Evolutionary conservation across 2,797 vertebrate genomes (phyloP), one percentile per base, ranked within the genome.

Genomic region (Schizothorax lantsangensis): DNA sequence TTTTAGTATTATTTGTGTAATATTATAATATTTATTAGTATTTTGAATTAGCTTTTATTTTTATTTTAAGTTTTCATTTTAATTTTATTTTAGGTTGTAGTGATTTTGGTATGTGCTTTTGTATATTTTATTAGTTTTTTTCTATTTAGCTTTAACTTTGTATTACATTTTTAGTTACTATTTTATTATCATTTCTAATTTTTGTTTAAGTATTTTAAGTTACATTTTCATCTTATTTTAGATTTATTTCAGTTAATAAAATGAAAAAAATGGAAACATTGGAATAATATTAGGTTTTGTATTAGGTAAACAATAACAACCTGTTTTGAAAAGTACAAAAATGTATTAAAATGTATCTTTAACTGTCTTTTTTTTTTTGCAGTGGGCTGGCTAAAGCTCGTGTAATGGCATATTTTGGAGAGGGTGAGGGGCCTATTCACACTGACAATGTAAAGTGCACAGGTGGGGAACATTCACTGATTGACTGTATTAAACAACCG

Each of bases 381-480:
- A 99, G 98, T 81, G 98, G 98, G 1, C 84, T 91, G 3, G 96
- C 98, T 19, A 97, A 95, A 92, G 98, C 98, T 64, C 96, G 98
- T 30, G 95, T 96, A 45, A 97, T 99, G 98, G 98, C 98, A 0
- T 99, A 99, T 88, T 99, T 99, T 0, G 98, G 98, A 9, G 98
- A 99, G 91, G 98, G 98, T n/a, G 36, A 83, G 49, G 81, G 81
- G 15, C 69, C 98, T 0, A 99, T 99, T 88, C 97, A 99, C 0
- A 93, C 96, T 88, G 98, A 99, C 88, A 99, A 99, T 0, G 95
- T 98, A 73, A 97, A 97, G 88, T 99, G 98, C 45, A 95, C 95
- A 0, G 98, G 98, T 1, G 93, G 89, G 0, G 98, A 99, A 93
- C 94, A 95, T 49, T 96, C 95, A 0, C 78, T 99, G 72, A 94